Evolutionary conservation across 2,113 vertebrate species (phyloP).

Genomic region (Sakesphorus luctuosus): DNA sequence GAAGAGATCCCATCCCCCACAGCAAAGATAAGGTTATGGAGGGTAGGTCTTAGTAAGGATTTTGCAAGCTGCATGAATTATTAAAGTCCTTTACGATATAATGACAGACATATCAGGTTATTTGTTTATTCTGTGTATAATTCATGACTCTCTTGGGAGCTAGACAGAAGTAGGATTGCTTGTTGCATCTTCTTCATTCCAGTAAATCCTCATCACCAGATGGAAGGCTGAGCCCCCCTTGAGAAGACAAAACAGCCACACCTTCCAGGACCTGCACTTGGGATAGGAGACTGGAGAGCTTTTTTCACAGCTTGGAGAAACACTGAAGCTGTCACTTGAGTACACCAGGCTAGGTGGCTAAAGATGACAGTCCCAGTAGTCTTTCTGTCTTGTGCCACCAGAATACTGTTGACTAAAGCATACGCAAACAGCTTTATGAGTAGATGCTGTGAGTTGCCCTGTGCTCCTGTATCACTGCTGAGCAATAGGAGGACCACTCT

Average conservation of each 20-base stretch:
- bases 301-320: not conserved
- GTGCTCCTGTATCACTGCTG: not conserved
- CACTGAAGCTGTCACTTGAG: not conserved
- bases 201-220: constrained; percentile 54
- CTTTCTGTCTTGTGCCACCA: not conserved
- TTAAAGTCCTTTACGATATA: constrained; percentile 77
- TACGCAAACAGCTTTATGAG: not conserved
- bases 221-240: not conserved
- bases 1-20: constrained; percentile 14
- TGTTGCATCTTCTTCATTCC: constrained; percentile 55
- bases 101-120: constrained; percentile 69
- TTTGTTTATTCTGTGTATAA: constrained; percentile 78
- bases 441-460: not conserved
- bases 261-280: not conserved
- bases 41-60: constrained; percentile 54
- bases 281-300: not conserved
- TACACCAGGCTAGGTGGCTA: not conserved
- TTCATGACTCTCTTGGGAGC: constrained; percentile 71
- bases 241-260: not conserved
- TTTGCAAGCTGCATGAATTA: constrained; percentile 75
- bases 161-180: constrained; percentile 5
- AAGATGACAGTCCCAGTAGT: not conserved
- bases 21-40: not conserved
- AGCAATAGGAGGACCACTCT: not conserved
- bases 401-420: not conserved